A percentile compares a stretch with the other conserved stretches of the same genome.
phyloP scores from a whole-genome alignment of 2,797 vertebrate species.

The Danionella dracula region DNA sequence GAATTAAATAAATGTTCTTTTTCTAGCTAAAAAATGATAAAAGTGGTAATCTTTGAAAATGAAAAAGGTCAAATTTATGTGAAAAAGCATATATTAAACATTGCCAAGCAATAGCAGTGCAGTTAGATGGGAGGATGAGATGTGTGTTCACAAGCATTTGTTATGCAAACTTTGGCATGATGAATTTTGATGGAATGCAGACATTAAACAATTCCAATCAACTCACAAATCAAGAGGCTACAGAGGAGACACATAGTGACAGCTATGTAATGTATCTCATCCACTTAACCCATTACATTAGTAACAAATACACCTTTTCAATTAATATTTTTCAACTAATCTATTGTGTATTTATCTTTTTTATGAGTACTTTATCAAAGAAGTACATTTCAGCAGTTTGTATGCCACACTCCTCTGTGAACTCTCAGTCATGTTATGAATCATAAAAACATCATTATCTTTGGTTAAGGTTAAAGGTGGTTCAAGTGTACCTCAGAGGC shows the following conservation, averaged over 20 bases:
- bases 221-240: constrained; percentile 24
- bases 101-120: too few species aligned
- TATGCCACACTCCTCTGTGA: constrained; percentile 17
- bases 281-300: too few species aligned
- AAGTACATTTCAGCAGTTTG: not conserved
- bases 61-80: too few species aligned
- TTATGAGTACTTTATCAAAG: too few species aligned
- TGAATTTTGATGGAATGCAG: constrained; percentile 10
- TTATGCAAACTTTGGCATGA: not conserved
- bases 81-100: too few species aligned
- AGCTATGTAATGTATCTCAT: too few species aligned
- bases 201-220: constrained; percentile 11
- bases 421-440: constrained; percentile 5
- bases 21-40: too few species aligned
- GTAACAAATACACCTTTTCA: too few species aligned
- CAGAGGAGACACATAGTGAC: constrained; percentile 9
- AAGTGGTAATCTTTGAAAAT: too few species aligned
- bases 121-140: constrained; percentile 12
- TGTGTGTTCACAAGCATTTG: not conserved
- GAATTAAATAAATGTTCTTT: too few species aligned
- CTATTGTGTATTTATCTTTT: too few species aligned
- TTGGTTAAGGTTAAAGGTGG: not conserved
- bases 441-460: not conserved
- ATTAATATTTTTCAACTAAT: too few species aligned
- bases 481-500: constrained; percentile 80